Evolutionary conservation across 2,888 invertebrate species (phyloP).

Genomic region (Sepiola atlantica): DNA sequence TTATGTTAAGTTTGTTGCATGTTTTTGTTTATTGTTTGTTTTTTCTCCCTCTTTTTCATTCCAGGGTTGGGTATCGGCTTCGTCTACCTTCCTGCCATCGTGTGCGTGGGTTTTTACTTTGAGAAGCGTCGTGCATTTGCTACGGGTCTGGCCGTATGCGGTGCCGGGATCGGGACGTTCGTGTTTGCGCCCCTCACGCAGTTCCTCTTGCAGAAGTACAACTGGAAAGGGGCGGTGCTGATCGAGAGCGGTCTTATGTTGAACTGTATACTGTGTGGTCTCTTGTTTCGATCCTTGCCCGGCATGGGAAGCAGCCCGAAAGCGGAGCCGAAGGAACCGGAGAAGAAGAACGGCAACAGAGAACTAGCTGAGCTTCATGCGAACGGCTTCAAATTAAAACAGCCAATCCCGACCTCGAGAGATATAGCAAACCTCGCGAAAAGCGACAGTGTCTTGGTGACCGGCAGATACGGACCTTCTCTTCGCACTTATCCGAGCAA

Average conservation of each 20-base stretch:
- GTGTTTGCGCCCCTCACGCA: conserved; percentile 83
- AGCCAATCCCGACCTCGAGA: neutral
- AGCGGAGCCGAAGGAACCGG: conserved; percentile 75
- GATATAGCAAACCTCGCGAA: neutral
- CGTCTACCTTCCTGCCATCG: conserved; percentile 97
- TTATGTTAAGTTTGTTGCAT: neutral
- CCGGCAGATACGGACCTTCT: neutral
- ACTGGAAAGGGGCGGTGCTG: conserved; percentile 91
- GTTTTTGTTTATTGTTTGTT: neutral
- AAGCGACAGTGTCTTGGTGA: neutral
- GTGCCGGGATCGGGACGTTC: conserved; percentile 96
- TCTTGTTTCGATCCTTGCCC: conserved; percentile 90
- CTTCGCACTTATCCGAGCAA: conserved; percentile 86
- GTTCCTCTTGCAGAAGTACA: conserved; percentile 81
- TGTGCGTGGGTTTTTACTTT: conserved; percentile 97
- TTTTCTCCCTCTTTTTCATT: conserved; percentile 52
- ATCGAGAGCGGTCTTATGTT: conserved; percentile 88
- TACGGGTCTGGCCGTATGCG: conserved; percentile 95
- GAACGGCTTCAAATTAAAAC: neutral
- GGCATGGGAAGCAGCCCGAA: conserved; percentile 76
- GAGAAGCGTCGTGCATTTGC: conserved; percentile 94
- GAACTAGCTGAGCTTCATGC: neutral
- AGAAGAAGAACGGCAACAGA: neutral
- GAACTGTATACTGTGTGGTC: conserved; percentile 91
- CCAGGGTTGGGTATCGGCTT: conserved; percentile 94